Evolutionary conservation across 92 coral and sea anemone species (phyloP), one percentile per base, ranked within the genome.

Genomic region (Bergia puertoricense): DNA sequence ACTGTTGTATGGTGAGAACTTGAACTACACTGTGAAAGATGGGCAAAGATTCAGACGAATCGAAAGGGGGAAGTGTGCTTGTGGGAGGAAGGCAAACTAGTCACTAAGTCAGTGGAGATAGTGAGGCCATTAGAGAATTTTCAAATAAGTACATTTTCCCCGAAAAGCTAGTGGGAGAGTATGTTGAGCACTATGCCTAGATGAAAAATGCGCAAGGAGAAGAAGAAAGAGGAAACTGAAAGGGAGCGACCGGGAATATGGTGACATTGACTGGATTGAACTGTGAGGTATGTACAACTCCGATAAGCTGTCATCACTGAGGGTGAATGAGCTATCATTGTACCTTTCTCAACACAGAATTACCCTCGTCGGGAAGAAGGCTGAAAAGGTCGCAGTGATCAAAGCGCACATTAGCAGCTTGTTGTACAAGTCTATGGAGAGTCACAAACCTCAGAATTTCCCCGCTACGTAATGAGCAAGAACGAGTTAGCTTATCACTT

Each of bases 161-260:
- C 18, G 14, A 0, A 7, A 57, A 81, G 86, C 68, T 81, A 8
- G 76, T 81, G 73, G 46, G 69, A 81, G 85, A 81, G 85, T n/a
- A 81, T 81, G 85, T 81, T 81, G 85, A 81, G 85, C 72, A 81
- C 74, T 71, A 15, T 81, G 73, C 85, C 74, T 71, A 81, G 85
- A 81, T 81, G 30, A 50, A 81, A 81, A 81, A 81, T 81, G 73
- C 72, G 72, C 41, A 81, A 81, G 39, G 71, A 81, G 85, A 81
- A 36, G 85, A 81, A 81, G 85, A 46, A 13, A 30, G 30, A 30
- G 30, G 30, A 30, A 30, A 30, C 30, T 30, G 30, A 30, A 30
- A 30, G 30, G 30, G 30, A 30, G 30, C 30, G 30, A 30, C 30
- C 30, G 30, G 30, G 30, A 30, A 30, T 30, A 30, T 30, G 30